These are phyloP conservation scores for Acleris holmiana DNA, from an alignment of 2,888 invertebrate genomes.

Conservation along the genomic window DNA sequence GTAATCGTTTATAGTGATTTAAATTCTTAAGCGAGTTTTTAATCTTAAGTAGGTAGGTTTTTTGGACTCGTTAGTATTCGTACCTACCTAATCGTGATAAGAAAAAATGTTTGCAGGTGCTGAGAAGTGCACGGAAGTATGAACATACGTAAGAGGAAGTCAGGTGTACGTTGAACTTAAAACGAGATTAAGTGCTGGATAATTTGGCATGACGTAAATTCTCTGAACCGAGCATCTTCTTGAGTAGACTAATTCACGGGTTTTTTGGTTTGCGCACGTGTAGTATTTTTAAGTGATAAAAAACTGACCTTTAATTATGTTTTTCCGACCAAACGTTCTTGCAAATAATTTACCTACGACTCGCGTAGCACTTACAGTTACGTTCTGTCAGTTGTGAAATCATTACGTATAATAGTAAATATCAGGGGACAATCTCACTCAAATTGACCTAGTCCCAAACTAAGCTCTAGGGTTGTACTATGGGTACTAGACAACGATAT, in stretches of 20 bases:
- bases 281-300: neutral
- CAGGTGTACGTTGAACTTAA: constrained; percentile 33
- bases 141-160: constrained; percentile 29
- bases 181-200: constrained; percentile 6
- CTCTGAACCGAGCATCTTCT: neutral
- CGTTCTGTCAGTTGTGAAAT: too few species aligned
- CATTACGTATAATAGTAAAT: too few species aligned
- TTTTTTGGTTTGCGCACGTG: neutral
- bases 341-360: neutral
- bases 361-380: too few species aligned
- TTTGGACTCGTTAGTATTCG: neutral
- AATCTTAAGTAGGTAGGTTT: neutral
- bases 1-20: too few species aligned
- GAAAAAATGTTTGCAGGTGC: neutral
- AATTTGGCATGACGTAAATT: constrained; percentile 12
- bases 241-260: neutral
- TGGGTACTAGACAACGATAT: too few species aligned
- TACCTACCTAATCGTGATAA: neutral
- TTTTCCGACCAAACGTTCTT: neutral
- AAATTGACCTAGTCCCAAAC: too few species aligned
- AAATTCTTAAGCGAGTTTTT: too few species aligned
- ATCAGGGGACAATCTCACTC: too few species aligned
- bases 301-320: constrained; percentile 7
- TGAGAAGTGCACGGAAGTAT: constrained; percentile 21
- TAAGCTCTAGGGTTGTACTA: too few species aligned